Base-by-base conservation (phyloP, 2,797 vertebrate species). In the Enteromius trimaculatus region DNA sequence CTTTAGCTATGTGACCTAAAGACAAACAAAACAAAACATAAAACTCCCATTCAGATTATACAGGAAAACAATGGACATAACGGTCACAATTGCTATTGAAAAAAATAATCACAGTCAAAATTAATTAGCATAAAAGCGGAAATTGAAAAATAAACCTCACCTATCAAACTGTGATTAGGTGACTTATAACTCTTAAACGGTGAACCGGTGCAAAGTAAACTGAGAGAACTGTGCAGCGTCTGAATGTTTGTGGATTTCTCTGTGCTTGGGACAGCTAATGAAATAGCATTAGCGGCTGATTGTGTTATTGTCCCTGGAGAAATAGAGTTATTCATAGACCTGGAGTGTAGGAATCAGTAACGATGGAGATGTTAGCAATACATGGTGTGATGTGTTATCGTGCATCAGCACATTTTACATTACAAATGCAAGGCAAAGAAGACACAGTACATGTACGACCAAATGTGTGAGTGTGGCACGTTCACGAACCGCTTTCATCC, bases 251-350 rank as follows among this genome's bases (percentile, higher is more conserved):
- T 75, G 77, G 3, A 39, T 51, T 8, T 80, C 23, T 76, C 11
- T 80, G 60, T 34, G 60, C 6, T 26, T 68, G 49, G 64, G 60
- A 77, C 60, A 21, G 26, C 65, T 77, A 77, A 76, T 77, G 72
- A 76, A 83, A 58, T 66, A 23, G 62, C 65, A 69, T 83, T 77
- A 76, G 47, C 37, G 4, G 62, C 75, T 83, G 80, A 81, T 81
- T 81, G 80, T 65, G 70, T 81, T 81, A 81, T 58, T 8, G 31
- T 81, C 70, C 70, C 58, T 39, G 31, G 39, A 77, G 72, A 70
- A 51, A 53, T 29, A 3, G 53, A 82, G 62, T 42, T 77, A 60
- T 76, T 55, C 51, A 58, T 39, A 69, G 49, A 66, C 58, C 58
- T 37, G 34, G 55, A 37, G 21, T 2, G 5, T n/a, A 81, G 39